Percentiles rank a stretch among this genome's conserved stretches.
Conservation (phyloP, 2,888 invertebrate species). For the Cephus nigrinus region DNA sequence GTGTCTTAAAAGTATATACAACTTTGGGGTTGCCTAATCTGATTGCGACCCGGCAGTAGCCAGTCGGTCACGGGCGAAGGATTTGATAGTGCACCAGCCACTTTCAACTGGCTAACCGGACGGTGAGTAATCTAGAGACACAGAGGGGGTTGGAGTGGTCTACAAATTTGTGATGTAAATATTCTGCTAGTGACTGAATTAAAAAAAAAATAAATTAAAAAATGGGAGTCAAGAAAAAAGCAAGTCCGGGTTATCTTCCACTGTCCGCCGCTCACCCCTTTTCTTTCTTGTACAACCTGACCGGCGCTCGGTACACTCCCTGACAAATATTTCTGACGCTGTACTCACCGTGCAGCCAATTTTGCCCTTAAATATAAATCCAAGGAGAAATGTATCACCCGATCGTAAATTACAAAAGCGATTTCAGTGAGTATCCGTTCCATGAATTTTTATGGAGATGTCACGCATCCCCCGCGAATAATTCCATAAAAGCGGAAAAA, state of each 20-base stretch:
- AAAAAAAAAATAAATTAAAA: conserved; percentile 6
- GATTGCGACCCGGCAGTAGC: neutral
- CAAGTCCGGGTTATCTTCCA: conserved; percentile 14
- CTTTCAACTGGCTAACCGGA: neutral
- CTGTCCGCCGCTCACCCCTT: conserved; percentile 5
- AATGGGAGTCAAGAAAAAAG: neutral
- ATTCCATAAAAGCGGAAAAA: neutral
- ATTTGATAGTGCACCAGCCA: neutral
- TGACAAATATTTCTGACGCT: conserved; percentile 27
- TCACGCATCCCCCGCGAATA: neutral
- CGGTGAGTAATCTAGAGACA: neutral
- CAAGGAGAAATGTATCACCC: neutral
- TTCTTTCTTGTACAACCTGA: conserved; percentile 6
- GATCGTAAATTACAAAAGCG: neutral
- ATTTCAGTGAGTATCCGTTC: neutral
- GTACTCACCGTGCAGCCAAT: neutral
- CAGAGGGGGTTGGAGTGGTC: neutral
- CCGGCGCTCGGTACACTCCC: conserved; percentile 8
- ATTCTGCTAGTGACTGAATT: conserved; percentile 25
- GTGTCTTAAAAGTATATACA: neutral
- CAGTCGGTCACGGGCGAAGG: neutral
- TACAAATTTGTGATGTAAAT: conserved; percentile 39
- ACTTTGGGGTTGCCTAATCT: neutral
- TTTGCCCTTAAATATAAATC: neutral
- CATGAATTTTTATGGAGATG: neutral